phyloP scores from a whole-genome alignment of 2,113 vertebrate genomes.

The Paradisaea rubra region DNA sequence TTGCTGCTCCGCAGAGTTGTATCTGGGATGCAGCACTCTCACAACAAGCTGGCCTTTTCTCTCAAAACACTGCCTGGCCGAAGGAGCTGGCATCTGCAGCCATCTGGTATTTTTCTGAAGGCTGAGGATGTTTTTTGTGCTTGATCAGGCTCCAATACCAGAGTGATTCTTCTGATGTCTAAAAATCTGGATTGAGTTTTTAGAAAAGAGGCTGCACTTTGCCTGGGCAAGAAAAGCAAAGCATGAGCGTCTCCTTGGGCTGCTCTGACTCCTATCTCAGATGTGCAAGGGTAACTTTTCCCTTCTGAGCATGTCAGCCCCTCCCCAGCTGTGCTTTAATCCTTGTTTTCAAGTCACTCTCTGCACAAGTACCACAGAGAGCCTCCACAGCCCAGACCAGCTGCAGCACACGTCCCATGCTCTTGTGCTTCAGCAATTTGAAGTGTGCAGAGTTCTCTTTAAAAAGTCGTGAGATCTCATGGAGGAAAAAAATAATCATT shows the following conservation, averaged over 20 bases:
- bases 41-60: slow-evolving; percentile 7
- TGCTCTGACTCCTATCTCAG: background rate
- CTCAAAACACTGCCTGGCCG: background rate
- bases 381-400: background rate
- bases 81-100: slow-evolving; percentile 46
- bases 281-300: background rate
- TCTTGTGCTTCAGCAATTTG: background rate
- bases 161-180: slow-evolving; percentile 4
- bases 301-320: background rate
- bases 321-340: background rate
- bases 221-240: background rate
- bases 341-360: background rate
- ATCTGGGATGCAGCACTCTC: background rate
- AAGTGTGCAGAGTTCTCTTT: background rate
- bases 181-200: slow-evolving; percentile 24
- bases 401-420: background rate
- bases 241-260: background rate
- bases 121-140: slow-evolving; percentile 10
- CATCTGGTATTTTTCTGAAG: slow-evolving; percentile 37
- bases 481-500: slow-evolving; percentile 18
- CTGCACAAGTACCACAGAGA: background rate
- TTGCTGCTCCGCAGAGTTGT: background rate
- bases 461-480: background rate
- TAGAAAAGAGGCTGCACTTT: background rate
- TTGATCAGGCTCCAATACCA: slow-evolving; percentile 5